Percentiles rank a stretch among this genome's conserved stretches.
These are phyloP conservation scores for Charanyca ferruginea DNA, from an alignment of 2,888 invertebrate species.

Conservation along the genomic window DNA sequence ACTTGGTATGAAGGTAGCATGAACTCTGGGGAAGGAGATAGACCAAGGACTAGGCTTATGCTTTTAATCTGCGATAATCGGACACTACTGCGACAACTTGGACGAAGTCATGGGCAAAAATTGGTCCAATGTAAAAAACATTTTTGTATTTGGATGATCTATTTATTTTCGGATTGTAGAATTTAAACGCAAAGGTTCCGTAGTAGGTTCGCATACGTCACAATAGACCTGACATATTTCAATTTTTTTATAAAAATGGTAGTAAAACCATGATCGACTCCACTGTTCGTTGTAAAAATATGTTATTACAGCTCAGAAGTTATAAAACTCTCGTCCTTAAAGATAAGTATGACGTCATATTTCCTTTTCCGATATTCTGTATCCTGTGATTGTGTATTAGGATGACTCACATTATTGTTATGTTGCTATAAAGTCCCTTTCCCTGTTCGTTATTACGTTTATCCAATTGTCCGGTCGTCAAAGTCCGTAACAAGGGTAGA, in stretches of 20 bases:
- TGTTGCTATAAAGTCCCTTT: slow-evolving; percentile 35
- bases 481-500: slow-evolving; percentile 9
- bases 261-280: neutral
- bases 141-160: neutral
- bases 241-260: too few species aligned
- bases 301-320: slow-evolving; percentile 22
- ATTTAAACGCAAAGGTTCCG: neutral
- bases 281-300: slow-evolving; percentile 10
- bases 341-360: slow-evolving; percentile 31
- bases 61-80: too few species aligned
- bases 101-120: too few species aligned
- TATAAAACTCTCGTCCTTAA: slow-evolving; percentile 27
- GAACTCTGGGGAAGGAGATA: too few species aligned
- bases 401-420: slow-evolving; percentile 37
- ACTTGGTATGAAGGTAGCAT: too few species aligned
- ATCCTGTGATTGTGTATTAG: slow-evolving; percentile 43
- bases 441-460: slow-evolving; percentile 28
- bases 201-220: neutral
- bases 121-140: too few species aligned
- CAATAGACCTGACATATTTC: neutral
- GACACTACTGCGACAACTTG: too few species aligned
- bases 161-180: neutral
- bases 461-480: slow-evolving; percentile 30
- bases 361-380: slow-evolving; percentile 38
- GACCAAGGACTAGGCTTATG: too few species aligned